phyloP scores from a whole-genome alignment of 2,797 vertebrate species.

The Phrynocephalus guinanensis region DNA sequence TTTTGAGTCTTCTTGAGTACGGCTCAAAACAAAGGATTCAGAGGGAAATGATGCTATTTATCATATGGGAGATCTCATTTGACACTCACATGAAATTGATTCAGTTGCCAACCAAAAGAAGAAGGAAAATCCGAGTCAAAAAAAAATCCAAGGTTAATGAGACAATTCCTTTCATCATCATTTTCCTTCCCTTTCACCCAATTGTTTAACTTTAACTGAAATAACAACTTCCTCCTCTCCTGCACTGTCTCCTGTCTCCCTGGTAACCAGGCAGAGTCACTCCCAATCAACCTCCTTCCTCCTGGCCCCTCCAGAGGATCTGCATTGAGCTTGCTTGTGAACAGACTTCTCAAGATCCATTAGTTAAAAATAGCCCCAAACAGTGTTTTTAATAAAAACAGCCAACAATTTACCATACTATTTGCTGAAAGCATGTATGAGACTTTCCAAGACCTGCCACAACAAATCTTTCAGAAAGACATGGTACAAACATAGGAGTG shows the following conservation, averaged over 20 bases:
- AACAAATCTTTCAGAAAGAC: not conserved
- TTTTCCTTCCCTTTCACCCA: not conserved
- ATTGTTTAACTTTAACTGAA: not conserved
- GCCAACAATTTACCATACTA: not conserved
- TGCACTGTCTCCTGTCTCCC: no score
- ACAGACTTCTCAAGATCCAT: not conserved
- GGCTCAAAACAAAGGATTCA: not conserved
- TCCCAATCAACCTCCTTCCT: not conserved
- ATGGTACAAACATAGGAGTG: not conserved
- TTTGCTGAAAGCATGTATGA: not conserved
- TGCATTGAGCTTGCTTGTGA: not conserved
- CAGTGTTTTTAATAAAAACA: not conserved
- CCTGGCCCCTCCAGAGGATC: not conserved
- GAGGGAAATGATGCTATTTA: not conserved
- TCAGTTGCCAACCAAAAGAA: not conserved
- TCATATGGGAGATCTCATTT: not conserved
- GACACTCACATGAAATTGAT: not conserved
- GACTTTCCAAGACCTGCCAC: not conserved
- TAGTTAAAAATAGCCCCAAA: not conserved
- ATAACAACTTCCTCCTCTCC: not conserved
- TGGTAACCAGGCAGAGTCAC: not conserved
- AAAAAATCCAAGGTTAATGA: not conserved
- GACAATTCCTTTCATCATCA: not conserved
- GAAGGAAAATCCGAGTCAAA: not conserved
- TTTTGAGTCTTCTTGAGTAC: not conserved